phyloP scores from a whole-genome alignment of 1,140 invertebrate species.

The Caenorhabditis inopinata region DNA sequence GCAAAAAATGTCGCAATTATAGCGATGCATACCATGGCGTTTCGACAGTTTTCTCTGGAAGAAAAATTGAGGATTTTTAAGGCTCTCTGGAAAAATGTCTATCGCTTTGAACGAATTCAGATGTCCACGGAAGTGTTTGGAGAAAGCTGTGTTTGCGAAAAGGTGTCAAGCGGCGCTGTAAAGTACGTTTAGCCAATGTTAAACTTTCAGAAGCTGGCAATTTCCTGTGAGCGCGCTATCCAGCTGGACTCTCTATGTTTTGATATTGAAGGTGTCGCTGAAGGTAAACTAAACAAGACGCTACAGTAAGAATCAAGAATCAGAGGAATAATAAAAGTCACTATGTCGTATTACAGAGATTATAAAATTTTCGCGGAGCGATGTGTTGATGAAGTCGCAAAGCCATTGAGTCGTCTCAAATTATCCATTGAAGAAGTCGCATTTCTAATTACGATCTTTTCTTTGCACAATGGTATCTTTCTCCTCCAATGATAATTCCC shows the following conservation, averaged over 20 bases:
- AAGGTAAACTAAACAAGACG: neutral
- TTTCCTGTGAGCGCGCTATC: neutral
- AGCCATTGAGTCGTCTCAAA: neutral
- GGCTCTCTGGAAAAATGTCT: neutral
- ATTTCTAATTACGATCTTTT: neutral
- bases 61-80: conserved; percentile 7
- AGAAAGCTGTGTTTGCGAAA: neutral
- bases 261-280: neutral
- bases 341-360: conserved; percentile 11
- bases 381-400: neutral
- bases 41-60: neutral
- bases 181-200: neutral
- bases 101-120: conserved; percentile 14
- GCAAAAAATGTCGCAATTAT: conserved; percentile 3
- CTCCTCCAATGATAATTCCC: too few relatives aligned
- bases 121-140: conserved; percentile 9
- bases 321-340: neutral
- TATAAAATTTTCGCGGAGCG: neutral
- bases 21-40: conserved; percentile 6
- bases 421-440: conserved; percentile 8
- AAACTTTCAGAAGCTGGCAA: neutral
- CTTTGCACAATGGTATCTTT: neutral
- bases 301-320: conserved; percentile 21
- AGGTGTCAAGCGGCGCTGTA: neutral
- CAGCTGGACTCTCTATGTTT: neutral